Evolutionary conservation across 1,140 invertebrate genomes (phyloP).

Genomic region (Wiebesia pumilae): DNA sequence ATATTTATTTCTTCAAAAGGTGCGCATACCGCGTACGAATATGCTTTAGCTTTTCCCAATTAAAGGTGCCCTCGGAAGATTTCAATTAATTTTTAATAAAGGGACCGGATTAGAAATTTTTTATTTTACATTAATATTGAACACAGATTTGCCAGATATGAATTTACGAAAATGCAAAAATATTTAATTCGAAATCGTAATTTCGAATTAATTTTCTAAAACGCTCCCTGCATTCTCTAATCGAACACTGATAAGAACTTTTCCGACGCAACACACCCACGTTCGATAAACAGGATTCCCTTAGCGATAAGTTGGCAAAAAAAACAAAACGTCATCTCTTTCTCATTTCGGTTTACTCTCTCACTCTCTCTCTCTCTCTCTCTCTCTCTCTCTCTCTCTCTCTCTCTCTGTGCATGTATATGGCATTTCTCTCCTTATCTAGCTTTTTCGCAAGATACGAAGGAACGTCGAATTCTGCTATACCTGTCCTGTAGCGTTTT

Average conservation of each 20-base stretch:
- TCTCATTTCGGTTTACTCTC: not conserved
- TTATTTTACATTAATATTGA: too few relatives aligned
- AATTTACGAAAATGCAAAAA: not conserved
- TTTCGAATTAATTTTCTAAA: not conserved
- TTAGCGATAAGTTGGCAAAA: slow-evolving; percentile 20
- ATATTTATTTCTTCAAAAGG: too few relatives aligned
- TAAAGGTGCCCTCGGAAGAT: too few relatives aligned
- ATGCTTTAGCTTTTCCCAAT: too few relatives aligned
- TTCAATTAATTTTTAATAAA: too few relatives aligned
- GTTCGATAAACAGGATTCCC: slow-evolving; percentile 23
- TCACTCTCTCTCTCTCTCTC: not conserved
- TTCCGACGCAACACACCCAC: not conserved
- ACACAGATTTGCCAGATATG: not conserved
- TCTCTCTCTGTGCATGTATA: too few relatives aligned
- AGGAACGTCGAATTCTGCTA: not conserved
- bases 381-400: not conserved
- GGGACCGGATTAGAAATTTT: too few relatives aligned
- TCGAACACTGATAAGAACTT: slow-evolving; percentile 8
- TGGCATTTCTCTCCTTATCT: not conserved
- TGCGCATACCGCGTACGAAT: too few relatives aligned
- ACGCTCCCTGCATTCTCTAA: not conserved
- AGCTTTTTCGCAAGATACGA: not conserved
- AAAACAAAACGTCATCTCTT: not conserved
- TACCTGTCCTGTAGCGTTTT: not conserved
- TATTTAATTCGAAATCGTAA: not conserved